Base-by-base conservation (phyloP, 2,888 invertebrate species). In the Stomorhina lunata region DNA sequence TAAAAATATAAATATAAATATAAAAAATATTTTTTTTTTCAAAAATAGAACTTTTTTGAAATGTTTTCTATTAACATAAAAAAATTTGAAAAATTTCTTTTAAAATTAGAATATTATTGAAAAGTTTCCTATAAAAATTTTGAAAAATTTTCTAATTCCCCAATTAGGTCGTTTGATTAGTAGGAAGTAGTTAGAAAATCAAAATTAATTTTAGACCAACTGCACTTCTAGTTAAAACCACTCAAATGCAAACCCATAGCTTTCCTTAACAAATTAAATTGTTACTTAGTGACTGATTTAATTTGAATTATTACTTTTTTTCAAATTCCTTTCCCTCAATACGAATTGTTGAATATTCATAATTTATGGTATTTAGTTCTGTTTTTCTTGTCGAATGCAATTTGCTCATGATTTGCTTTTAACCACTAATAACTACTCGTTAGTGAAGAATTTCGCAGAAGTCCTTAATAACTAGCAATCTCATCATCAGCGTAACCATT, bases 361-460 rank as follows among this genome's bases (percentile, higher is more conserved):
- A 43, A 4, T 29, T 43, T 40, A 20, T 32, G n/a, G n/a, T n/a
- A n/a, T 12, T 15, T 32, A 32, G 12, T 34, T 7, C 9, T 9
- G 12, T 27, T 29, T n/a, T n/a, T 10, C 20, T 43, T 15, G 15
- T 40, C 9, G 27, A 55, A 37, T 37, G 17, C 34, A 68, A 40
- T 53, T 15, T n/a, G n/a, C n/a, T 27, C 12, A 25, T 10, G 25
- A 34, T 34, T 57, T 73, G 53, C 15, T 6, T 65, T 17, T 32
- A 55, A 40, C 43, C 53, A 65, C 63, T 73, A 43, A 73, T 20
- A 43, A 73, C 22, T 15, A 32, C 22, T 43, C n/a, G n/a, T n/a
- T n/a, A n/a, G n/a, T n/a, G 25, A 25, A 32, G 12, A 22, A 73
- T 55, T 32, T 40, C 22, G 2, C 4, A 40, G 12, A n/a, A 53